Evolutionary conservation across 2,888 invertebrate genomes (phyloP), one percentile per base, ranked within the genome.

Genomic region (Pristionchus japonicus): DNA sequence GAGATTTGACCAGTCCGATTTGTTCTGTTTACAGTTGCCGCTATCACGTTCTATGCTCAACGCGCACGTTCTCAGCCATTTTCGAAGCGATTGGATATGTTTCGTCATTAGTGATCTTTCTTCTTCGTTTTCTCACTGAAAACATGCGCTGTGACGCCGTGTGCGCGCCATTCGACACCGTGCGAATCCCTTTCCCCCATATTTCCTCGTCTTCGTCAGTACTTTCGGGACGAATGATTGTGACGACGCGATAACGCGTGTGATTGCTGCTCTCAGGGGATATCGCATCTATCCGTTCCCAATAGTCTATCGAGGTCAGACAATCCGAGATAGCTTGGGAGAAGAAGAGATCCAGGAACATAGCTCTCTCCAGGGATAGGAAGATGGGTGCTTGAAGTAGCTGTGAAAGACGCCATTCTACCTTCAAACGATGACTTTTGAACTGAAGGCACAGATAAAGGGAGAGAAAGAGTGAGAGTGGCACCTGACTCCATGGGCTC

Each of bases 151-250:
- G 70, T 70, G 70, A 70, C 70, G 70, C 37, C 37, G 27, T 67
- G 31, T 31, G 31, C 52, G 57, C 57, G 70, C 37, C 7, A 70
- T 70, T 37, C 37, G 70, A 70, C 70, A 70, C 70, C 70, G 37
- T 34, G 34, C 20, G 70, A 70, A 37, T 37, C 70, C 37, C 31
- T 37, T 34, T 27, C 37, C 31, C 37, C 37, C 37, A 70, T 70
- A 37, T 23, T 70, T 70, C 27, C 61, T 64, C 61, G 6, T 64
- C 27, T 7, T 11, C 27, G 20, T 37, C 40, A 15, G 34, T 70
- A 70, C 70, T 70, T 70, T 70, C 70, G 20, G 57, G 57, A 57
- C 57, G 57, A 70, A 70, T 70, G 70, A 70, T 70, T 37, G 70
- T 34, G 37, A 34, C 31, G 64, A 34, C 64, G 70, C 70, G 37